Conservation (phyloP, 2,797 vertebrate species). For the Ataeniobius toweri region DNA sequence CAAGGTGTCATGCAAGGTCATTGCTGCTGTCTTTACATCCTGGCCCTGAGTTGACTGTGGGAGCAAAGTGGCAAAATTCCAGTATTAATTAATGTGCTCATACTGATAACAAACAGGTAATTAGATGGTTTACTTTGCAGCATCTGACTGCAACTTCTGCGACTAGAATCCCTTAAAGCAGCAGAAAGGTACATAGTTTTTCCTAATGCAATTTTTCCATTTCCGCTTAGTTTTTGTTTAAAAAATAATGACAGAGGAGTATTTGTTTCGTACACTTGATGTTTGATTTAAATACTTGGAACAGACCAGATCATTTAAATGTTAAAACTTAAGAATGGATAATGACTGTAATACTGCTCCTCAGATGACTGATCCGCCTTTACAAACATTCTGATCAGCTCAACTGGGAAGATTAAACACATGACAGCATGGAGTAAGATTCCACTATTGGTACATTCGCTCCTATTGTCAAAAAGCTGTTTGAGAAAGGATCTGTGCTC, state of each 20-base stretch:
- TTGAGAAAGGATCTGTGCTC: not conserved
- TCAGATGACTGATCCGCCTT: not conserved
- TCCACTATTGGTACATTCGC: constrained; percentile 1
- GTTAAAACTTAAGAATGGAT: not conserved
- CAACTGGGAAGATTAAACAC: constrained; percentile 41
- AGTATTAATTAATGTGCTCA: too few species aligned
- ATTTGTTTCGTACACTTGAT: not conserved
- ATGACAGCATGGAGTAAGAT: constrained; percentile 11
- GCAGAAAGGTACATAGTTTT: not conserved
- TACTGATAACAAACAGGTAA: not conserved
- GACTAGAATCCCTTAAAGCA: not conserved
- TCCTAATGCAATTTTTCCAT: not conserved
- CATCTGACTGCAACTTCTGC: not conserved
- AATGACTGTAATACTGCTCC: constrained; percentile 17
- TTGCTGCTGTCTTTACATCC: not conserved
- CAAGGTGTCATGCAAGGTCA: not conserved
- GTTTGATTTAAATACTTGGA: not conserved
- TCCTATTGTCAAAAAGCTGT: not conserved
- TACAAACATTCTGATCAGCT: constrained; percentile 21
- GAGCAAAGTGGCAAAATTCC: too few species aligned
- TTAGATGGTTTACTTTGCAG: not conserved
- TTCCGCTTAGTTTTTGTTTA: not conserved
- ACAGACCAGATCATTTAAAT: not conserved
- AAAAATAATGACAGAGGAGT: not conserved
- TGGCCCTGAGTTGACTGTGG: not conserved